Base-by-base conservation (phyloP, 2,888 invertebrate genomes). In the Dysmachus trigonus region DNA sequence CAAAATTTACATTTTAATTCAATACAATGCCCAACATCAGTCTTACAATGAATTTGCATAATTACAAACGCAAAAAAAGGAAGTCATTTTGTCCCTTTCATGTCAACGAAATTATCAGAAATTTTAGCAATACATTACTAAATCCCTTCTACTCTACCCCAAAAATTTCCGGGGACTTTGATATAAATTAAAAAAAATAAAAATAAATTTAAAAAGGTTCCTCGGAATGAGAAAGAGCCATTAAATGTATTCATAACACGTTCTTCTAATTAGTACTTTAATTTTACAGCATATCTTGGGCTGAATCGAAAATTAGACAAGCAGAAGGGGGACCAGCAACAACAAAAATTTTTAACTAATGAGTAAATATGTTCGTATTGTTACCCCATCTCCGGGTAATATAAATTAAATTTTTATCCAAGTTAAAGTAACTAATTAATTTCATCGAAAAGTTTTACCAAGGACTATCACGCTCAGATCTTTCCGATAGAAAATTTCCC, bases 1-100 rank as follows among this genome's bases (percentile, higher is more conserved):
- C 76, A 41, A 76, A n/a, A 76, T 76, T 76, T 76, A 41, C 76
- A 76, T 76, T 76, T 76, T 76, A 76, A 76, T 76, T 41, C 41
- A 76, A 76, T 76, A 76, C 38, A 76, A 41, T 38, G 41, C 38
- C 38, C 38, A 27, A 31, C 76, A 76, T 76, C 76, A 76, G 76
- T 76, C 41, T 27, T 35, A 76, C 38, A 76, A n/a, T 41, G 41
- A n/a, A 76, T 76, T 76, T 76, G 76, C 76, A 76, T 76, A 76
- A 76, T 76, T 76, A 76, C 35, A 76, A n/a, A 76, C 18, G 76
- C 41, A 76, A 35, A 76, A 41, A 38, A 41, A 76, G 76, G 41
- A 76, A 76, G 76, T 76, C 18, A 76, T 76, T 76, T 76, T 35
- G 76, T 76, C 76, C 76, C 31, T 76, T 76, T 27, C 76, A 35